Evolutionary conservation across 2,113 vertebrate genomes (phyloP), one percentile per base, ranked within the genome.

Genomic region (Bubo blakistoni): DNA sequence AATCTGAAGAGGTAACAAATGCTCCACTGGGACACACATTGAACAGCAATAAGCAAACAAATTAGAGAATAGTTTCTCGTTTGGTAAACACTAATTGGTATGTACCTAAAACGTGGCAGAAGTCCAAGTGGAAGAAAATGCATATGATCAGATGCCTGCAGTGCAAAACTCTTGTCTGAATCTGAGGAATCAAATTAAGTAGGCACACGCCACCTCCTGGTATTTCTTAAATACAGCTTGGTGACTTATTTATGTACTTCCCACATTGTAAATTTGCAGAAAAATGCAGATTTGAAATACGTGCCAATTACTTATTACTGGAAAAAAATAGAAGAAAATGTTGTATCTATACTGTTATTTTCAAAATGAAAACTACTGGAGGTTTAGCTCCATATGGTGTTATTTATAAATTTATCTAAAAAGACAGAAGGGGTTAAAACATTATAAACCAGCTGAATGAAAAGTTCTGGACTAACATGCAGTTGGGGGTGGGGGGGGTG

Each of bases 161-260:
- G 11, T n/a, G 47, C 46, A 91, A 81, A 89, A 46, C 29, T 52
- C 32, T 9, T 5, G 10, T 71, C 83, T 26, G 25, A 81, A 44
- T 73, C 59, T 66, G 42, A 92, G 14, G 55, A 29, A 86, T 18
- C 22, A 94, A 96, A 84, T 59, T 26, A 86, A 77, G 89, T 52
- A 71, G 44, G 87, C 91, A 88, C 52, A 88, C n/a, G 84, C 94
- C 92, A 96, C n/a, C 95, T 97, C 77, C 95, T 95, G 95, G 96
- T 16, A 63, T 24, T 67, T 92, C 55, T 87, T 67, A 92, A 81
- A 70, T 2, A 63, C 13, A 88, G 24, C 38, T 73, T 8, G 5
- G 29, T 1, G 1, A 69, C 25, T 73, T 81, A 13, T 67, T 79
- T 72, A 65, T 34, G 20, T 63, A 24, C 44, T 79, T 61, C 20